Evolutionary conservation across 2,797 vertebrate genomes (phyloP).

Genomic region (Lacerta bilineata): DNA sequence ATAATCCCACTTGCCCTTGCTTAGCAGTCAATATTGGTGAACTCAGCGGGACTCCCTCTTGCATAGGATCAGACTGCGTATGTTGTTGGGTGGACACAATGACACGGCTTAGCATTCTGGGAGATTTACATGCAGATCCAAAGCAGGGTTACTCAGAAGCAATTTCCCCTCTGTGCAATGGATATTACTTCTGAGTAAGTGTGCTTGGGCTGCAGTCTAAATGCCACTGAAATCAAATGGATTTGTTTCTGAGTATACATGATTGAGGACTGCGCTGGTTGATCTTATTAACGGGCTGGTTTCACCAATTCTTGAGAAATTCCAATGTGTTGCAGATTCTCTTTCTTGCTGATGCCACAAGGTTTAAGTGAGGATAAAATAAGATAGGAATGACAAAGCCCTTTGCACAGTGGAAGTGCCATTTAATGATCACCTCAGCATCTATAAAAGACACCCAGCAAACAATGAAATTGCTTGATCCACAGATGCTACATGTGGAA

Average conservation of each 20-base stretch:
- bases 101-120: neutral
- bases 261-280: neutral
- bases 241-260: neutral
- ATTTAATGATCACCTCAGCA: constrained; percentile 9
- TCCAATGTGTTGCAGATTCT: neutral
- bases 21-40: neutral
- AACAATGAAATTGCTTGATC: constrained; percentile 15
- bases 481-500: neutral
- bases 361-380: constrained; percentile 1
- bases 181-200: neutral
- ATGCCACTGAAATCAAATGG: constrained; percentile 1
- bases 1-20: neutral
- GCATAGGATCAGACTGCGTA: neutral
- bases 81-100: neutral
- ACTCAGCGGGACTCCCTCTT: neutral
- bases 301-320: neutral
- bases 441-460: neutral
- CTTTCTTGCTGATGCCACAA: neutral
- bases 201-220: neutral
- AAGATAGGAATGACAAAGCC: constrained; percentile 13
- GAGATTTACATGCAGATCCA: neutral
- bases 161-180: neutral
- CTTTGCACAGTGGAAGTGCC: constrained; percentile 4
- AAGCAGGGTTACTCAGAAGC: neutral
- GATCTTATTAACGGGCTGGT: neutral